Percentiles rank a stretch among this genome's conserved stretches.
These are phyloP conservation scores for Malurus elegans DNA, from an alignment of 2,113 vertebrate genomes.

Conservation along the genomic window DNA sequence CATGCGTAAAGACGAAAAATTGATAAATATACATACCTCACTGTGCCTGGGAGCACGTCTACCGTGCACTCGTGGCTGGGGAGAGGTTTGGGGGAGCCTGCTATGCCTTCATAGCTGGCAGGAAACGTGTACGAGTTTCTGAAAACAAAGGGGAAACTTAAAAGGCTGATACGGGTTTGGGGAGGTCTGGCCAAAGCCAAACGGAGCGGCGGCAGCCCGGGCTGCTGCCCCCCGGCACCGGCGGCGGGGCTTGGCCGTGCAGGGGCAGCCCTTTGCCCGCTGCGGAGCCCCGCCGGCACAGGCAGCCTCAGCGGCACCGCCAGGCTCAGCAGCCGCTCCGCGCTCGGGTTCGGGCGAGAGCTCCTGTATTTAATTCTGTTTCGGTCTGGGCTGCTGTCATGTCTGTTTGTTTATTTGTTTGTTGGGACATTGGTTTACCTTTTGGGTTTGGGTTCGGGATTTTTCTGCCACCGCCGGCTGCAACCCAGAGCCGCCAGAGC, in stretches of 20 bases:
- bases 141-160: constrained; percentile 57
- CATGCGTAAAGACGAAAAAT: not conserved
- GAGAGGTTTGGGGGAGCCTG: constrained; percentile 7
- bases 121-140: constrained; percentile 30
- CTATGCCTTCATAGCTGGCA: constrained; percentile 13
- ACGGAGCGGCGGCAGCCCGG: not conserved
- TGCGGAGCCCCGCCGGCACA: not conserved
- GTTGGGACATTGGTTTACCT: not conserved
- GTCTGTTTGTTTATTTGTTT: not conserved
- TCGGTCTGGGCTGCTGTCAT: not conserved
- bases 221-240: not conserved
- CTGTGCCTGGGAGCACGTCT: not conserved
- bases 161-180: not conserved
- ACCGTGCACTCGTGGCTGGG: not conserved
- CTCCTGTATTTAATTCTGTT: not conserved
- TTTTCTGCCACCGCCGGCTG: not conserved
- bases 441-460: not conserved
- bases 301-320: not conserved
- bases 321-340: not conserved
- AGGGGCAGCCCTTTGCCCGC: not conserved
- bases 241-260: not conserved
- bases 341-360: not conserved
- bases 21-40: constrained; percentile 24
- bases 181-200: not conserved
- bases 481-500: not conserved